A percentile compares a stretch with the other conserved stretches of the same genome.
Evolutionary conservation across 64 coral and sea anemone species (phyloP).

Genomic region (Astreopora myriophthalma): DNA sequence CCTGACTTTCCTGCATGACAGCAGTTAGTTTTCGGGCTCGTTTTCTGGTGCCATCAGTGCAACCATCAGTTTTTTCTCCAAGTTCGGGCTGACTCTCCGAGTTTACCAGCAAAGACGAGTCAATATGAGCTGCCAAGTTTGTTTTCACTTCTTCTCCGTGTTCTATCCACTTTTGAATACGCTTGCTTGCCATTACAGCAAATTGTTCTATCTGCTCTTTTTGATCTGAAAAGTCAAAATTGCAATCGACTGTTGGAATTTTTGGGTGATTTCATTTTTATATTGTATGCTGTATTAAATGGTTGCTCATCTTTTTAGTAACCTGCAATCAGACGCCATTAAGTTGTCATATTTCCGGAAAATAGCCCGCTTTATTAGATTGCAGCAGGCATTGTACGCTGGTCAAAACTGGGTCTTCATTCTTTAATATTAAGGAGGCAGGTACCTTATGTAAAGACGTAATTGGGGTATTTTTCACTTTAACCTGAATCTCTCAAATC

Average conservation of each 20-base stretch:
- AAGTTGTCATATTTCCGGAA: not conserved
- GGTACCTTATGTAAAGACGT: not conserved
- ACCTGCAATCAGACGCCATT: not conserved
- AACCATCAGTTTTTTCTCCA: not conserved
- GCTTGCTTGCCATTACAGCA: not conserved
- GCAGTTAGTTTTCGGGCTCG: not conserved
- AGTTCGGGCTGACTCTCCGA: not conserved
- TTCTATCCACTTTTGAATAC: not conserved
- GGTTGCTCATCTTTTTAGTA: not conserved
- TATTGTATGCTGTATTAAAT: not conserved
- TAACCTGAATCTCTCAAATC: not conserved
- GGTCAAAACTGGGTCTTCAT: not conserved
- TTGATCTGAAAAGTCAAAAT: not conserved
- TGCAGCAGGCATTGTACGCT: not conserved
- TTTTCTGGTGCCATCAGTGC: not conserved
- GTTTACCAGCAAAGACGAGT: not conserved
- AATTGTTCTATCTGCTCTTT: constrained; percentile 29
- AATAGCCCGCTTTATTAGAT: not conserved
- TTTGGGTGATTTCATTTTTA: not conserved
- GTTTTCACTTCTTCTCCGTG: not conserved
- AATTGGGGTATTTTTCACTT: not conserved
- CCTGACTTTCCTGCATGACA: not conserved
- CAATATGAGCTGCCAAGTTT: not conserved
- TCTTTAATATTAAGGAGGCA: not conserved
- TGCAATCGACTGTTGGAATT: not conserved